These are phyloP conservation scores for Callospermophilus lateralis DNA, from an alignment of 2,113 vertebrate species.

Conservation along the genomic window DNA sequence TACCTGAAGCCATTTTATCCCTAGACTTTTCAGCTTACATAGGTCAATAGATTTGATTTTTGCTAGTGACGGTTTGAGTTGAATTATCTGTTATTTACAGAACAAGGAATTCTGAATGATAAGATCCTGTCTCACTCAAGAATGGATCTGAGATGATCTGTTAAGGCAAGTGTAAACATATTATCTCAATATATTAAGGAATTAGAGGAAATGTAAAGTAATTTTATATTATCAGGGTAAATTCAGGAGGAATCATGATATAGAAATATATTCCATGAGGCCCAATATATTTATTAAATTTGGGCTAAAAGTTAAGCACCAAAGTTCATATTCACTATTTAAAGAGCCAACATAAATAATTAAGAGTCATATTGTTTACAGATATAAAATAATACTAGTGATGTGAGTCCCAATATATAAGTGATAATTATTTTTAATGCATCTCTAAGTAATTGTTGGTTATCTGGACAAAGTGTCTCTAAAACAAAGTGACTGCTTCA, in stretches of 20 bases:
- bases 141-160: background rate
- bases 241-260: background rate
- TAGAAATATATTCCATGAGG: background rate
- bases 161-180: background rate
- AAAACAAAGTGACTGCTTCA: background rate
- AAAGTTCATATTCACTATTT: background rate
- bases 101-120: background rate
- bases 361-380: background rate
- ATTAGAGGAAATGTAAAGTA: background rate
- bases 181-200: background rate
- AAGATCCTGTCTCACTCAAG: background rate
- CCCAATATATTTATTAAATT: background rate
- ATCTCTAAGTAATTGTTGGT: background rate
- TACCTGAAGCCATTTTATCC: background rate
- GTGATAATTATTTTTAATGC: background rate
- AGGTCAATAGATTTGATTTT: background rate
- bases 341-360: background rate
- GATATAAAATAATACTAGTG: background rate
- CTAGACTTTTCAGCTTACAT: background rate
- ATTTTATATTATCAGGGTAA: background rate
- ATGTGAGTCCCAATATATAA: background rate
- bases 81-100: background rate
- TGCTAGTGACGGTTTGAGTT: background rate
- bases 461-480: background rate
- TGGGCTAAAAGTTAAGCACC: background rate